phyloP scores from a whole-genome alignment of 2,888 invertebrate species.

The Meganola albula region DNA sequence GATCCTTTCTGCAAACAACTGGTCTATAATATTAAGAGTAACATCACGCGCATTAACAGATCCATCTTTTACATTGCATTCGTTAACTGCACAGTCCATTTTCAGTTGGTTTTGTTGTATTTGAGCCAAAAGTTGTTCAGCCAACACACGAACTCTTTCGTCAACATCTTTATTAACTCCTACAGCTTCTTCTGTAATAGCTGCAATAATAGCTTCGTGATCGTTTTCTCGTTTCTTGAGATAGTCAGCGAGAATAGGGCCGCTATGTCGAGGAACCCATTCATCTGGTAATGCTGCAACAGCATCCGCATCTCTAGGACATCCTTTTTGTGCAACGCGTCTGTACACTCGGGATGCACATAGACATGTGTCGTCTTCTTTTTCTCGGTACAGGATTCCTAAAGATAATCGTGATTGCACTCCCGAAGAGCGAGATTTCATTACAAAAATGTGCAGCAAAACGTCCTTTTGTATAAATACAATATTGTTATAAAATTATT shows the following conservation, averaged over 20 bases:
- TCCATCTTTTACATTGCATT: conserved; percentile 13
- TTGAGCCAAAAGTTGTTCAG: conserved; percentile 40
- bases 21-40: conserved; percentile 36
- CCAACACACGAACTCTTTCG: conserved; percentile 38
- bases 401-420: not conserved
- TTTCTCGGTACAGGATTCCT: not conserved
- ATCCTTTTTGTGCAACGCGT: conserved; percentile 35
- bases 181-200: conserved; percentile 33
- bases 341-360: not conserved
- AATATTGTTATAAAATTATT: not conserved
- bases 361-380: not conserved
- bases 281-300: conserved; percentile 51
- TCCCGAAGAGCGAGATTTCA: not conserved
- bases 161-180: conserved; percentile 42
- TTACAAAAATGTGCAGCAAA: not conserved
- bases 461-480: not conserved
- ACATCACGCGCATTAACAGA: conserved; percentile 32
- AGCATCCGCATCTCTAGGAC: conserved; percentile 47
- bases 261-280: conserved; percentile 47
- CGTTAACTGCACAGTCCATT: conserved; percentile 41
- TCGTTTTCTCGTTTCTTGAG: conserved; percentile 43
- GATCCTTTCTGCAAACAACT: conserved; percentile 32
- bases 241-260: conserved; percentile 48
- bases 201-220: conserved; percentile 33
- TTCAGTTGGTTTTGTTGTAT: conserved; percentile 46